These are phyloP conservation scores for Chionis minor DNA, from an alignment of 2,113 vertebrate genomes.

Conservation along the genomic window DNA sequence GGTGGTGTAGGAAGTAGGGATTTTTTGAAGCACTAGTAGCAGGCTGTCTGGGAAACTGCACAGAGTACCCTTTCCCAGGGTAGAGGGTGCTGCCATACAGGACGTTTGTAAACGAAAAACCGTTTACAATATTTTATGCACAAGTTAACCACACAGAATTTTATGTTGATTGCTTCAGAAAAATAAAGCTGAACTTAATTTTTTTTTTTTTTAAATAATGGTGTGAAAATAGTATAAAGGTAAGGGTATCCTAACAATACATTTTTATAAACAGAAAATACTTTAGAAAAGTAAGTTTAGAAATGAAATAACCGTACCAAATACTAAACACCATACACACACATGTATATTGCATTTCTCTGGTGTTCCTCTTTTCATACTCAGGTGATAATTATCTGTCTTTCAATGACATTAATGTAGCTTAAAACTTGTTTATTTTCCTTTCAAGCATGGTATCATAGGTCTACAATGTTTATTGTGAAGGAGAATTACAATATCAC, in stretches of 20 bases:
- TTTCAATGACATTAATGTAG: not conserved
- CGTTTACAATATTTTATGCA: not conserved
- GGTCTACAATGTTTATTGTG: not conserved
- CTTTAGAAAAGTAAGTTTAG: not conserved
- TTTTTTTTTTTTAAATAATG: not conserved
- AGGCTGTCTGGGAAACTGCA: not conserved
- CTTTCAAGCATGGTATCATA: not conserved
- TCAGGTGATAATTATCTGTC: not conserved
- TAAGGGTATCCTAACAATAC: not conserved
- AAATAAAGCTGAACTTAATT: not conserved
- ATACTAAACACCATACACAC: not conserved
- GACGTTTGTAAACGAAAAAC: not conserved
- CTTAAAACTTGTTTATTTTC: not conserved
- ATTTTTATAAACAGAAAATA: not conserved
- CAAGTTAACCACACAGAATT: not conserved
- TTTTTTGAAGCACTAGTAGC: not conserved
- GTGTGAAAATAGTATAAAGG: not conserved
- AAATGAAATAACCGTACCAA: not conserved
- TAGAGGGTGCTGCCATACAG: not conserved
- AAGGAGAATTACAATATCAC: not conserved
- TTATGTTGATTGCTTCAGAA: not conserved
- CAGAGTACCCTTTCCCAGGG: not conserved
- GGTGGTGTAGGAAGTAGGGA: not conserved
- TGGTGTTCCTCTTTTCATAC: not conserved
- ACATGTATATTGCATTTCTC: not conserved